Evolutionary conservation across 1,140 invertebrate species (phyloP), one percentile per base, ranked within the genome.

Genomic region (Papilio polytes): DNA sequence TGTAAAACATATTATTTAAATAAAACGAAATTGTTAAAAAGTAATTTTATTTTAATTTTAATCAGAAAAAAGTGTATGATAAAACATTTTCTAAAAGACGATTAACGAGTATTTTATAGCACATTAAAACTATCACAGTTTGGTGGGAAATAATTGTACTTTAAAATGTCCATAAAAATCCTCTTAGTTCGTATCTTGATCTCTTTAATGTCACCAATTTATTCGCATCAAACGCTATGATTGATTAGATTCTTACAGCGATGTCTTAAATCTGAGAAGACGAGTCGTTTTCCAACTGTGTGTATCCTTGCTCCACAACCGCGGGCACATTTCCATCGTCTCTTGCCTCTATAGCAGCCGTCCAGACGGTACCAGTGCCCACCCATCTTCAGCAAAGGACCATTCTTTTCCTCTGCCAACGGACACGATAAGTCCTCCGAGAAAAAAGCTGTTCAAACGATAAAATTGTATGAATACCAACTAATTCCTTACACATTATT

Each of bases 281-380:
- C 91, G 2, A 95, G 26, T 12, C 78, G 81, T 76, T 95, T 95
- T 4, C 94, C 94, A 1, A 46, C 31, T 0, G 94, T 95, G 77
- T 95, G 92, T 10, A 95, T 85, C n/a, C 94, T 85, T 1, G 92
- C 92, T 1, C 86, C 90, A 80, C 94, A 95, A 46, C 88, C 90
- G 15, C 89, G 84, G 0, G 92, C 92, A 83, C 94, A 95, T 10
- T 84, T 80, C 94, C 94, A 95, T 1, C 94, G 86, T 59, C 92
- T 78, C 79, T 91, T 92, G 22, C 74, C 81, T 22, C 83, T 78
- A 80, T 94, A 93, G 59, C 86, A 85, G 0, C 82, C 87, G 46
- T 95, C 93, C 82, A 95, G 80, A n/a, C 84, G 86, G 85, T 95
- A 94, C 92, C 92, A 94, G 80, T 86, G 85, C 8, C 88, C 87